phyloP scores from a whole-genome alignment of 2,888 invertebrate genomes.

The Mimachlamys varia region DNA sequence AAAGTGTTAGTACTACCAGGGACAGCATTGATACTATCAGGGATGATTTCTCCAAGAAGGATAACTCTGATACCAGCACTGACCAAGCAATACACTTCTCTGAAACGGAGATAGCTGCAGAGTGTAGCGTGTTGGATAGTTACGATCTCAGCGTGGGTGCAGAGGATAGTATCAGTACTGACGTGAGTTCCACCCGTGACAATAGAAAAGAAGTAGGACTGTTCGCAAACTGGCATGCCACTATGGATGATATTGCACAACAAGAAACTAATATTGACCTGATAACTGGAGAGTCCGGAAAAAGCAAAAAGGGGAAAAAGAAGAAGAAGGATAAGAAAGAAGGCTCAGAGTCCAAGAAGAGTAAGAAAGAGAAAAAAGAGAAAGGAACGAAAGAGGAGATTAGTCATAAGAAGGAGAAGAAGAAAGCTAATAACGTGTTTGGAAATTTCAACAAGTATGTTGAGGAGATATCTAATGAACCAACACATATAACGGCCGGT shows the following conservation, averaged over 20 bases:
- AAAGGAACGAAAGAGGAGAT: slow-evolving; percentile 6
- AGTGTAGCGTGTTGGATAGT: slow-evolving; percentile 40
- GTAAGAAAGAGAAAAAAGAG: slow-evolving; percentile 12
- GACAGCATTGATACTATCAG: slow-evolving; percentile 33
- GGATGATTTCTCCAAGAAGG: slow-evolving; percentile 42
- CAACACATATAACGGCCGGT: background rate
- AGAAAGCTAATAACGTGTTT: slow-evolving; percentile 6
- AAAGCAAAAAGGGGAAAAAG: slow-evolving; percentile 47
- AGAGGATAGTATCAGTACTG: slow-evolving; percentile 29
- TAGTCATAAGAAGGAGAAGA: slow-evolving; percentile 5
- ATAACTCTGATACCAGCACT: slow-evolving; percentile 44
- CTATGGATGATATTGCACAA: background rate
- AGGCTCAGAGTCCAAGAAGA: slow-evolving; percentile 38
- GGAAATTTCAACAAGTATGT: slow-evolving; percentile 20
- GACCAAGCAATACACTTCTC: slow-evolving; percentile 45
- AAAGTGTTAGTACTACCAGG: slow-evolving; percentile 35
- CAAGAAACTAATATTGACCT: slow-evolving; percentile 25
- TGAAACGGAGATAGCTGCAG: slow-evolving; percentile 41
- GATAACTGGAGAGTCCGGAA: slow-evolving; percentile 32
- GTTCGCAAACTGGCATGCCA: slow-evolving; percentile 7
- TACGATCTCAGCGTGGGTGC: background rate
- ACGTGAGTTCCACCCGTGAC: slow-evolving; percentile 40
- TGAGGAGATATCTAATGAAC: background rate
- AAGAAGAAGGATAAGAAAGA: slow-evolving; percentile 36
- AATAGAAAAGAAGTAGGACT: slow-evolving; percentile 39